Conservation (phyloP, 2,797 vertebrate species). For the Oryzias dopingdopingensis region DNA sequence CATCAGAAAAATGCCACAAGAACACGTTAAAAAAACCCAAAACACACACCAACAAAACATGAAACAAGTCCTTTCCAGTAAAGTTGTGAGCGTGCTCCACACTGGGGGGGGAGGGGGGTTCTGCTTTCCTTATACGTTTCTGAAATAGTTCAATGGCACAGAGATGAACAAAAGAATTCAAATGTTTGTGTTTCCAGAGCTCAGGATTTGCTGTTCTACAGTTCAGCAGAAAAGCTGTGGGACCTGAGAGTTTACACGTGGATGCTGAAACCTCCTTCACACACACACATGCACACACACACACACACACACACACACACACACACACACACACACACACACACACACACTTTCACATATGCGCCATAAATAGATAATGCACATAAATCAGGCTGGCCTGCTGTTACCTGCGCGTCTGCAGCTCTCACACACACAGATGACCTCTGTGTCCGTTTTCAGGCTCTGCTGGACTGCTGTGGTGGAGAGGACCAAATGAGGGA, state of each 20-base stretch:
- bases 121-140: too few species aligned
- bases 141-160: too few species aligned
- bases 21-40: too few species aligned
- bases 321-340: slow-evolving; percentile 4
- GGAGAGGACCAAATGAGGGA: slow-evolving; percentile 64
- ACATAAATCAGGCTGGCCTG: slow-evolving; percentile 17
- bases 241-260: slow-evolving; percentile 24
- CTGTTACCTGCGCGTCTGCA: background rate
- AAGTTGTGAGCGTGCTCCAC: too few species aligned
- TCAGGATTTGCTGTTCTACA: background rate
- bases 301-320: slow-evolving; percentile 5
- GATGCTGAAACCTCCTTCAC: slow-evolving; percentile 28
- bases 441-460: slow-evolving; percentile 9
- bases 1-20: too few species aligned
- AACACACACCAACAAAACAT: too few species aligned
- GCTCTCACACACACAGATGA: slow-evolving; percentile 1
- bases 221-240: slow-evolving; percentile 6
- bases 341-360: slow-evolving; percentile 8
- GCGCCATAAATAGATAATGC: slow-evolving; percentile 23
- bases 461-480: slow-evolving; percentile 7
- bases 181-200: background rate
- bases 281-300: slow-evolving; percentile 4
- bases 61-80: too few species aligned
- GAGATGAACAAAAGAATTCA: background rate
- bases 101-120: too few species aligned